Evolutionary conservation across 2,113 vertebrate genomes (phyloP).

Genomic region (Tetraodon nigroviridis): DNA sequence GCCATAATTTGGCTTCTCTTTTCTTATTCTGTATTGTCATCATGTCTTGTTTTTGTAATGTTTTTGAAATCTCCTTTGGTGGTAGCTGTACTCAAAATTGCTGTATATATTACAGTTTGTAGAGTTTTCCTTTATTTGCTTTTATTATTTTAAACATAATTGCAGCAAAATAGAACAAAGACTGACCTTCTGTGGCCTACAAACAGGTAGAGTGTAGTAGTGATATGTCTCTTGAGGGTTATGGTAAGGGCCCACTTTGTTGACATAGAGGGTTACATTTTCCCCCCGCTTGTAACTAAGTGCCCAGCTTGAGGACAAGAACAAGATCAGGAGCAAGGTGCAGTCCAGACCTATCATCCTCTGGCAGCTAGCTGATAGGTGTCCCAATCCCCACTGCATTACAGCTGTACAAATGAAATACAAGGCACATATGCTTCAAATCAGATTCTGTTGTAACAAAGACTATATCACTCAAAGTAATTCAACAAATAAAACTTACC

Average conservation of each 20-base stretch:
- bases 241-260: constrained; percentile 93
- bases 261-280: constrained; percentile 84
- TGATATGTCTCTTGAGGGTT: constrained; percentile 94
- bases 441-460: background rate
- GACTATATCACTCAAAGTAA: background rate
- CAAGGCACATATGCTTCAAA: constrained; percentile 1
- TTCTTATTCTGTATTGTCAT: too few relatives aligned
- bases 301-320: constrained; percentile 63
- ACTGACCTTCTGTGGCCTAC: constrained; percentile 82
- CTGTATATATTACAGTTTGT: background rate
- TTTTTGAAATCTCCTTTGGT: too few relatives aligned
- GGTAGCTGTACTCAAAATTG: background rate
- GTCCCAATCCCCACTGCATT: constrained; percentile 43
- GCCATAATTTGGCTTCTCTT: too few relatives aligned
- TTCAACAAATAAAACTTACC: too few relatives aligned
- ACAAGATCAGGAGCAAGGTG: constrained; percentile 60
- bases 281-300: constrained; percentile 78
- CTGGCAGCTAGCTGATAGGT: constrained; percentile 34
- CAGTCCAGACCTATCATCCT: constrained; percentile 48
- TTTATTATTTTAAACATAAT: constrained; percentile 5
- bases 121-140: background rate
- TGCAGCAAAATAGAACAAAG: constrained; percentile 6
- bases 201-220: constrained; percentile 89
- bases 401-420: constrained; percentile 44
- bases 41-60: too few relatives aligned